phyloP scores from a whole-genome alignment of 2,888 invertebrate species.

The Acronicta psi region DNA sequence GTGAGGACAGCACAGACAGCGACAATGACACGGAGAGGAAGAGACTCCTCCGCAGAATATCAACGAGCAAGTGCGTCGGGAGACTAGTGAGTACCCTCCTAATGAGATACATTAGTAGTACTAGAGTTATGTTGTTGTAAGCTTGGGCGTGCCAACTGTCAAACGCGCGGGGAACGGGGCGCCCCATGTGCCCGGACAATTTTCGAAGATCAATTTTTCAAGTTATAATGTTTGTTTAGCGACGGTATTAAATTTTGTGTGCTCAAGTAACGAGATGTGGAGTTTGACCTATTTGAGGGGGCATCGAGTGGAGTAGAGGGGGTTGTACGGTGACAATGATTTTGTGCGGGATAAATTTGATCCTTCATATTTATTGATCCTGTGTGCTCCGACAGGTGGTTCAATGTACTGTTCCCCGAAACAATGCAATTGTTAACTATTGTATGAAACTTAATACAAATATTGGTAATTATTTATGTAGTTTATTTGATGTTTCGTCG shows the following conservation, averaged over 20 bases:
- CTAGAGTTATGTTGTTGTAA: slow-evolving; percentile 40
- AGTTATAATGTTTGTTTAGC: slow-evolving; percentile 63
- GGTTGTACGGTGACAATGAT: slow-evolving; percentile 64
- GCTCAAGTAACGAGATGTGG: slow-evolving; percentile 61
- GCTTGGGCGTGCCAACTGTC: slow-evolving; percentile 81
- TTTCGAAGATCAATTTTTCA: slow-evolving; percentile 70
- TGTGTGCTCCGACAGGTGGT: slow-evolving; percentile 50
- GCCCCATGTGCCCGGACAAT: slow-evolving; percentile 76
- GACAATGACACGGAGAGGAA: slow-evolving; percentile 95
- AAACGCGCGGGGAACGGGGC: slow-evolving; percentile 65
- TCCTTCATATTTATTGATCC: slow-evolving; percentile 55
- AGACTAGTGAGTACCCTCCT: slow-evolving; percentile 90
- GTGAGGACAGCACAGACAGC: slow-evolving; percentile 91
- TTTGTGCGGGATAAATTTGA: slow-evolving; percentile 48
- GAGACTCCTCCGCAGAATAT: slow-evolving; percentile 93
- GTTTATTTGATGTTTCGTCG: slow-evolving; percentile 32
- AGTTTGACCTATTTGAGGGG: slow-evolving; percentile 71
- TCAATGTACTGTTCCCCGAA: slow-evolving; percentile 35
- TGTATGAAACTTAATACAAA: slow-evolving; percentile 30
- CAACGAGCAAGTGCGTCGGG: slow-evolving; percentile 95
- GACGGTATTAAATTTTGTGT: slow-evolving; percentile 64
- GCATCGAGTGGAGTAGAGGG: slow-evolving; percentile 52
- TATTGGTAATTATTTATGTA: slow-evolving; percentile 4
- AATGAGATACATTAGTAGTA: slow-evolving; percentile 38
- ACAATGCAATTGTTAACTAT: slow-evolving; percentile 46